Percentiles rank a stretch among this genome's conserved stretches.
Conservation (phyloP, 2,888 invertebrate species). For the Abscondita cerata region DNA sequence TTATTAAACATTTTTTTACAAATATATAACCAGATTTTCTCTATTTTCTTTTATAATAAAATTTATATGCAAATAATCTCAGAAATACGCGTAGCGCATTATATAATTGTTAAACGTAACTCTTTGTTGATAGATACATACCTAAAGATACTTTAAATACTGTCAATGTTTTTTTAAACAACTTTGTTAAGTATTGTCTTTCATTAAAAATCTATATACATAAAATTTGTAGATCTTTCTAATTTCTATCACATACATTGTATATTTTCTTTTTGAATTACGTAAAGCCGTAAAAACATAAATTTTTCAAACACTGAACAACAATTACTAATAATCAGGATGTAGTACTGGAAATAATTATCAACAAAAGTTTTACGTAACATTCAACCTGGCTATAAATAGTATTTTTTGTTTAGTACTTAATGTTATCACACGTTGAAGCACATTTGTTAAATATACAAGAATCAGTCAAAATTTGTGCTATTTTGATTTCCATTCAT, state of each 20-base stretch:
- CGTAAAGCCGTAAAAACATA: constrained; percentile 13
- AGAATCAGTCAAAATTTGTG: constrained; percentile 13
- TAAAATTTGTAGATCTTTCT: constrained; percentile 12
- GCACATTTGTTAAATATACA: constrained; percentile 1
- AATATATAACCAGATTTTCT: constrained; percentile 28
- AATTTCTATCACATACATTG: constrained; percentile 18
- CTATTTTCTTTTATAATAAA: constrained; percentile 18
- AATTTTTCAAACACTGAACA: constrained; percentile 18
- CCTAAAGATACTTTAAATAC: background rate
- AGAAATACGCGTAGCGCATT: background rate
- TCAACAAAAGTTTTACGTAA: background rate
- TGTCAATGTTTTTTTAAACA: background rate
- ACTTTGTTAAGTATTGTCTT: constrained; percentile 23
- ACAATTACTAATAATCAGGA: constrained; percentile 12
- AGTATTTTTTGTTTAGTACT: background rate
- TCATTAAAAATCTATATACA: constrained; percentile 26
- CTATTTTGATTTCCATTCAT: background rate
- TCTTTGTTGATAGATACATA: background rate
- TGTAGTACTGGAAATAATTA: constrained; percentile 9
- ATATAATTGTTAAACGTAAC: too few relatives aligned
- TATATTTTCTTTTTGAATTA: background rate
- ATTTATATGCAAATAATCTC: background rate
- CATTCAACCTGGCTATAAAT: too few relatives aligned
- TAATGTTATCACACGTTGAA: constrained; percentile 10
- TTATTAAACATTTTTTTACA: constrained; percentile 32